Percentiles rank a stretch among this genome's conserved stretches.
Conservation (phyloP, 2,888 invertebrate genomes). For the Cheiracanthium punctorium region DNA sequence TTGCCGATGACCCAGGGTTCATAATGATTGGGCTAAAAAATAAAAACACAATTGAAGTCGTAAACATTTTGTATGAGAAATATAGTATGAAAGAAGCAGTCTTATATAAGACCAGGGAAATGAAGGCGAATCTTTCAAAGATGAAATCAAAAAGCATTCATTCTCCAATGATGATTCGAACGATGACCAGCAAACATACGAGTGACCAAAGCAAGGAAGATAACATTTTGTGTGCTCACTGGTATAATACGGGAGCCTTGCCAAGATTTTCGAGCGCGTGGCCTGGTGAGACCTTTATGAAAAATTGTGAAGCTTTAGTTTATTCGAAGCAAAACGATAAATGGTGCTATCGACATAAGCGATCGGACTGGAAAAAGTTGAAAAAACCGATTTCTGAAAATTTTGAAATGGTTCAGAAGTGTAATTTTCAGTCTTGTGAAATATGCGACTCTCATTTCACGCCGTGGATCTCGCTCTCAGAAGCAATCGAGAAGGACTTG, state of each 20-base stretch:
- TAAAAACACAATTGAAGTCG: conserved; percentile 36
- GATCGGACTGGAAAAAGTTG: conserved; percentile 34
- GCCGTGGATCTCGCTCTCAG: conserved; percentile 23
- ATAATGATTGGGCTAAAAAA: conserved; percentile 32
- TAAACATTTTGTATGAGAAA: conserved; percentile 15
- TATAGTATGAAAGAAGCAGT: conserved; percentile 6
- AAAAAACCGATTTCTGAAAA: neutral
- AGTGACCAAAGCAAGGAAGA: conserved; percentile 51
- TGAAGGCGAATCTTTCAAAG: too few relatives aligned
- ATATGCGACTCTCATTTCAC: conserved; percentile 30
- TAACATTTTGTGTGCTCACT: conserved; percentile 44
- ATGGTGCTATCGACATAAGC: conserved; percentile 50
- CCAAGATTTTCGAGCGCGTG: conserved; percentile 20
- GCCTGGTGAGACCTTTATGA: conserved; percentile 28
- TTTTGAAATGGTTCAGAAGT: conserved; percentile 19
- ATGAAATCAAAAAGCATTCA: conserved; percentile 45
- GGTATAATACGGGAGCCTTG: conserved; percentile 44
- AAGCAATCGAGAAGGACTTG: conserved; percentile 16
- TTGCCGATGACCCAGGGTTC: conserved; percentile 45
- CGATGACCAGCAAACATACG: conserved; percentile 35
- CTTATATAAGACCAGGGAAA: conserved; percentile 32
- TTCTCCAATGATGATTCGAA: conserved; percentile 28
- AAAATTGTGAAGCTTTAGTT: conserved; percentile 6
- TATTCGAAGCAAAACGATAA: conserved; percentile 30
- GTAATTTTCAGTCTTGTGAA: conserved; percentile 33